Base-by-base conservation (phyloP, 2,797 vertebrate species). In the Selene dorsalis region DNA sequence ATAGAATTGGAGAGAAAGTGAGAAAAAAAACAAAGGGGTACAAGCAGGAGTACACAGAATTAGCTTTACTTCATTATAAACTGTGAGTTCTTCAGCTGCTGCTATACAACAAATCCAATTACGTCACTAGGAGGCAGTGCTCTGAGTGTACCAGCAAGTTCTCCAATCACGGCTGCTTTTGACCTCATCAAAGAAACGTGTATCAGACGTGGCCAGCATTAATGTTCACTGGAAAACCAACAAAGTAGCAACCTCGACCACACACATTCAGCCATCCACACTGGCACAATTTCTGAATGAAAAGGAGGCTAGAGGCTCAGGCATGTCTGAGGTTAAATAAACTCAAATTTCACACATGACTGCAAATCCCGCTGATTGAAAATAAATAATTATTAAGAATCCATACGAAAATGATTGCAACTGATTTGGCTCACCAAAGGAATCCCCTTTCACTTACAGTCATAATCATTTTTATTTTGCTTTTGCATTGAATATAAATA, bases 111-210 rank as follows among this genome's bases (percentile, higher is more conserved):
- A 71, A 69, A 67, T 28, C 17, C 61, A 73, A 61, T 71, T 70
- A 63, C 61, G 60, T 62, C 75, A 83, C 26, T 6, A 48, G 41
- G 20, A 56, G 60, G 62, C 62, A 78, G 50, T n/a, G 28, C 62
- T 57, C 43, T 17, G 43, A 55, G 50, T 50, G 38, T 58, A 43
- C 30, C 28, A 26, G 39, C 50, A 57, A 32, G 59, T 69, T 55
- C 39, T 75, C 56, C 53, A 22, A 18, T 73, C 66, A 35, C 38
- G 70, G 64, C 76, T 63, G 45, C 62, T 45, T 59, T n/a, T 52
- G 41, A 78, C 58, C 57, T 73, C 59, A 60, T 71, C 64, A 72
- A 82, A 72, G 45, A 59, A 67, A 56, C 63, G 60, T 71, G 72
- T 66, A 60, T 65, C 59, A 26, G 43, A 73, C 67, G 66, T 60